phyloP scores from a whole-genome alignment of 1,140 invertebrate species.

The Propsilocerus akamusi region DNA sequence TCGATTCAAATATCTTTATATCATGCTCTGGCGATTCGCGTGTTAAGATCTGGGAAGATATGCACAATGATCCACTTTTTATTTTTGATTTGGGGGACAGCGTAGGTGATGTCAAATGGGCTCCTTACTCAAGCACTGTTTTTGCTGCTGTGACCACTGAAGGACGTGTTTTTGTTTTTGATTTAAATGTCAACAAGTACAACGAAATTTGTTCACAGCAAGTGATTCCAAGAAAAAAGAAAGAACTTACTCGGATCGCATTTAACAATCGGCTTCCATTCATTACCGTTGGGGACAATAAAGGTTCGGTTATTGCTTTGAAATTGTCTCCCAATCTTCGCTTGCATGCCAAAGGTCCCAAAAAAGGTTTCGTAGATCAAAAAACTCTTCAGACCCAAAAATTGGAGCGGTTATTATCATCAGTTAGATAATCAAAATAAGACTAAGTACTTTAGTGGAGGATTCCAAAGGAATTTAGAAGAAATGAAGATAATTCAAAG shows the following conservation, averaged over 20 bases:
- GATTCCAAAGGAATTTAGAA: no score
- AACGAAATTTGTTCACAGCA: constrained; percentile 74
- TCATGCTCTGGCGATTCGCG: constrained; percentile 86
- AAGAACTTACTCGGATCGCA: constrained; percentile 65
- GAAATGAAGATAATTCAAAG: no score
- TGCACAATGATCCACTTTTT: constrained; percentile 66
- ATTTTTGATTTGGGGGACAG: constrained; percentile 82
- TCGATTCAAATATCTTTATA: constrained; percentile 68
- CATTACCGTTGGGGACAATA: constrained; percentile 78
- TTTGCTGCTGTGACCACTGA: constrained; percentile 84
- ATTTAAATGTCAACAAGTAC: constrained; percentile 84
- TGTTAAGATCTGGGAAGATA: constrained; percentile 88
- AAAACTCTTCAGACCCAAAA: constrained; percentile 57
- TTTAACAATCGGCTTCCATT: constrained; percentile 76
- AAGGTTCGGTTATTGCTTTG: constrained; percentile 61
- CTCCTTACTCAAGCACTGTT: constrained; percentile 86
- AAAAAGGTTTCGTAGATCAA: constrained; percentile 32
- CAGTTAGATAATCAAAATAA: constrained; percentile 75
- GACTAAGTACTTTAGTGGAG: no score
- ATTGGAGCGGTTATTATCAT: constrained; percentile 62
- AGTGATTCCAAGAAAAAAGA: constrained; percentile 64
- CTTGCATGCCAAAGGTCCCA: constrained; percentile 65
- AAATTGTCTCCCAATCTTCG: constrained; percentile 85
- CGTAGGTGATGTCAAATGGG: constrained; percentile 85
- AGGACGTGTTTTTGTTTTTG: constrained; percentile 78